Evolutionary conservation across 1,140 invertebrate genomes (phyloP), one percentile per base, ranked within the genome.

Genomic region (Chelonus insularis): DNA sequence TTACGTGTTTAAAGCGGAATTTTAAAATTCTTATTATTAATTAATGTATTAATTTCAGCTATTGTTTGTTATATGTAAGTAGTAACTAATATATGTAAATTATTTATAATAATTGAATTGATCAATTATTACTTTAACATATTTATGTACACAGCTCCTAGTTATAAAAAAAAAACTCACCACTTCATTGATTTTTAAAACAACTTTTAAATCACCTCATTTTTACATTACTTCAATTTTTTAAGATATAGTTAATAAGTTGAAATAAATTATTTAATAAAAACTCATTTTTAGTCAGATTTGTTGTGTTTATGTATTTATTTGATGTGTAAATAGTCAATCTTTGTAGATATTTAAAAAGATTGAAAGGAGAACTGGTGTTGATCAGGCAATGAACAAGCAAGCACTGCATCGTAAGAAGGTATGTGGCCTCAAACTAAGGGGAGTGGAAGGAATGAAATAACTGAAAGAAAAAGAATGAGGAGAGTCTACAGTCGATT

Each of bases 371-470:
- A 29, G 14, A 69, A 67, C 68, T 73, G 73, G 70, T 76, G 74
- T 74, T 72, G 68, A 65, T 68, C 62, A 72, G 69, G 67, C 73
- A 69, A 73, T 71, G 71, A 69, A 72, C 70, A 74, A 72, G 67
- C 69, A 70, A 68, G 71, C 67, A 78, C 76, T 77, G 75, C 76
- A 78, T 78, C 71, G 68, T 72, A 72, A 75, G 74, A 68, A 77
- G 73, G 76, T 77, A 76, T 74, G 74, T 70, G 75, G 72, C 65
- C 65, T 66, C 70, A 21, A 55, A 14, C 29, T 69, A 67, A 55
- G 63, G 67, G 63, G 67, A 75, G 70, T 76, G 65, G 71, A 75
- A 77, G 72, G 73, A 74, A 75, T 65, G 69, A 66, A 41, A 11
- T 25, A 39, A 48, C 25, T 48, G 62, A 69, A 63, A 60, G 62